A percentile compares a stretch with the other conserved stretches of the same genome.
phyloP scores from a whole-genome alignment of 2,888 invertebrate species.

The Embidobia sp. region DNA sequence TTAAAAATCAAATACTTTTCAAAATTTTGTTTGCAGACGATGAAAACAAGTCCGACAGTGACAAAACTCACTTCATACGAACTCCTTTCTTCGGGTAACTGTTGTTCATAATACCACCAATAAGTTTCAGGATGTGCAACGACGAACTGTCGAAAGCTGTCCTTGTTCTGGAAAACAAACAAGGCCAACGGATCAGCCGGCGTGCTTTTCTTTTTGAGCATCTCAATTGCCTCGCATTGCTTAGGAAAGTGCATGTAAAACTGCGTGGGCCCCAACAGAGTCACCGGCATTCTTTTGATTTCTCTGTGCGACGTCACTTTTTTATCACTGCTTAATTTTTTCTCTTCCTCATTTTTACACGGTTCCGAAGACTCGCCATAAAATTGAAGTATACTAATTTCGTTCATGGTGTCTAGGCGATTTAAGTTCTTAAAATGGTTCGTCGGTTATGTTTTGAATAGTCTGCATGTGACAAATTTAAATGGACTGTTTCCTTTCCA shows the following conservation, averaged over 20 bases:
- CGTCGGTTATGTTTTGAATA: too few species aligned
- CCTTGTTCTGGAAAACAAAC: constrained; percentile 79
- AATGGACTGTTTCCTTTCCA: too few species aligned
- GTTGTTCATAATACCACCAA: constrained; percentile 78
- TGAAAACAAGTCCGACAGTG: too few species aligned
- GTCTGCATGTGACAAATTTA: too few species aligned
- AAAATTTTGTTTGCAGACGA: too few species aligned
- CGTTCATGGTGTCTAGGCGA: too few species aligned
- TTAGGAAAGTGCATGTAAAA: constrained; percentile 79
- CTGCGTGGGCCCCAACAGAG: constrained; percentile 76
- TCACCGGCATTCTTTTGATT: constrained; percentile 66
- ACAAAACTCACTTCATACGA: constrained; percentile 81
- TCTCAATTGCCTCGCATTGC: constrained; percentile 79
- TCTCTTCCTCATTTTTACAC: neutral
- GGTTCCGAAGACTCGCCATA: constrained; percentile 11
- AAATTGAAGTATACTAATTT: too few species aligned
- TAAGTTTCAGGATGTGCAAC: constrained; percentile 81
- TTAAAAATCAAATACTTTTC: too few species aligned
- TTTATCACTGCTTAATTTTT: neutral
- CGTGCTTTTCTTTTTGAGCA: constrained; percentile 68
- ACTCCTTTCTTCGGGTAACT: constrained; percentile 73
- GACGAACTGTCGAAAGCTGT: constrained; percentile 79
- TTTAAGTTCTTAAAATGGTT: too few species aligned
- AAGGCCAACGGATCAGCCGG: constrained; percentile 75
- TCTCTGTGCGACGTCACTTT: neutral